phyloP scores from a whole-genome alignment of 2,888 invertebrate genomes.

The Lucinisca nassula region DNA sequence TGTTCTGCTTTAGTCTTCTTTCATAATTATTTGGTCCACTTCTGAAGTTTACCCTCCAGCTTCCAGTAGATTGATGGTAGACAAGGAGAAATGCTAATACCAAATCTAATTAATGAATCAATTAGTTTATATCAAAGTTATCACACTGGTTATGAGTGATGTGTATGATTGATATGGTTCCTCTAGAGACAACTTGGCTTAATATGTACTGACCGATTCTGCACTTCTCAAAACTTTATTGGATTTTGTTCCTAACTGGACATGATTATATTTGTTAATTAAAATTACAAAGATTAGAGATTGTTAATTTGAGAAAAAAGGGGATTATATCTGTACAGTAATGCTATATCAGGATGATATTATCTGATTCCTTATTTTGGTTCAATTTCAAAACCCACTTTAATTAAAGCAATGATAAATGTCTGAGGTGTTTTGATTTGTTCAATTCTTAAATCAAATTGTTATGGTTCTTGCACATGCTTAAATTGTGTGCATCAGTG shows the following conservation, averaged over 20 bases:
- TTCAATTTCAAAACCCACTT: too few species aligned
- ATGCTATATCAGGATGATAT: too few species aligned
- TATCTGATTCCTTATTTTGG: too few species aligned
- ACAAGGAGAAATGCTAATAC: background rate
- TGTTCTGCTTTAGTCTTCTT: background rate
- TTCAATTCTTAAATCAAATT: too few species aligned
- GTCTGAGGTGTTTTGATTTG: too few species aligned
- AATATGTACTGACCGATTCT: background rate
- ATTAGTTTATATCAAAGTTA: conserved; percentile 14
- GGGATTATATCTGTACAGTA: background rate
- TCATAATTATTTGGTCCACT: background rate
- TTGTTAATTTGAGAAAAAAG: too few species aligned
- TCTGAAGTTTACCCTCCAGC: background rate
- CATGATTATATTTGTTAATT: conserved; percentile 1
- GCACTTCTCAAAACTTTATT: background rate
- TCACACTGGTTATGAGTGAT: conserved; percentile 6
- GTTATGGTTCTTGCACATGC: too few species aligned
- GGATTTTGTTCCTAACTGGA: background rate
- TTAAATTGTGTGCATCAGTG: too few species aligned
- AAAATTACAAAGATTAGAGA: background rate
- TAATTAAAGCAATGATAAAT: too few species aligned
- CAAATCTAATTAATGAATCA: conserved; percentile 13
- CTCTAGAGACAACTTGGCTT: background rate
- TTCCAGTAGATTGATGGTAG: background rate
- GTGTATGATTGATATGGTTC: background rate